Percentiles rank a stretch among this genome's conserved stretches.
These are phyloP conservation scores for Echinarachnius parma DNA, from an alignment of 53 echinoderm and acorn worm species.

Conservation along the genomic window DNA sequence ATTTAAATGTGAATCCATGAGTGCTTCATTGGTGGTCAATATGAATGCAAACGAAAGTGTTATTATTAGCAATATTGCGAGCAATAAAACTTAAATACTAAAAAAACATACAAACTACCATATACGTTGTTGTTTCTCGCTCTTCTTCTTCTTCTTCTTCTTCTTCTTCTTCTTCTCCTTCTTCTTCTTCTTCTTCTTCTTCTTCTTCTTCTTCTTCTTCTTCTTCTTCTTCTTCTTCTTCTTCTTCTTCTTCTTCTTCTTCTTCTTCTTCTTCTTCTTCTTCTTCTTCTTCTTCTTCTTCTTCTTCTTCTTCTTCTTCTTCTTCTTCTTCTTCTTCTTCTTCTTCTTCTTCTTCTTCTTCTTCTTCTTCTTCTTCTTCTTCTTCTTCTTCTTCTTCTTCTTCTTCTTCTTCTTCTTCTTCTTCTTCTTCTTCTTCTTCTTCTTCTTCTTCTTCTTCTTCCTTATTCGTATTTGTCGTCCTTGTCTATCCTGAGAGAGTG, in stretches of 20 bases:
- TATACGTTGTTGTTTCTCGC: too few relatives aligned
- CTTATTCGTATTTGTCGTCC: not conserved
- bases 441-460: not conserved
- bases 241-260: not conserved
- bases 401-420: not conserved
- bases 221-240: not conserved
- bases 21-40: too few relatives aligned
- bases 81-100: too few relatives aligned
- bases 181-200: not conserved
- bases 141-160: too few relatives aligned
- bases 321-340: not conserved
- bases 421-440: not conserved
- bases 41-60: too few relatives aligned
- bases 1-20: too few relatives aligned
- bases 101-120: too few relatives aligned
- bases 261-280: not conserved
- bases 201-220: not conserved
- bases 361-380: not conserved
- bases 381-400: not conserved
- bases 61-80: too few relatives aligned
- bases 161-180: not conserved
- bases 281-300: not conserved
- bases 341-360: not conserved
- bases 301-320: not conserved
- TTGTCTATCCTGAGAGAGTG: not conserved